These are phyloP conservation scores for Gryllus bimaculatus DNA, from an alignment of 1,140 invertebrate species.

Conservation along the genomic window DNA sequence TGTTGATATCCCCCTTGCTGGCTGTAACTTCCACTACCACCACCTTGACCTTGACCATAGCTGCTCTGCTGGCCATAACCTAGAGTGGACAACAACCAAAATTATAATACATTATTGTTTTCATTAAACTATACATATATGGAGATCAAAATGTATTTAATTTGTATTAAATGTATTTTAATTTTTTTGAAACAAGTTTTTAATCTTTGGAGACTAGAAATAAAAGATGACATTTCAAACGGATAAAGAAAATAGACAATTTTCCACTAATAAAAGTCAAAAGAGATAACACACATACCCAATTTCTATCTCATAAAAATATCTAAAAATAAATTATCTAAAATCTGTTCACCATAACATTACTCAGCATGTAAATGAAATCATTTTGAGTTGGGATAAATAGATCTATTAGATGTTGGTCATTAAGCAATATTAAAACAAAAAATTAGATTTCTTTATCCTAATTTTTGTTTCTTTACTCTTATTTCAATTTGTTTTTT, in stretches of 20 bases:
- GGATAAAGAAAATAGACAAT: neutral
- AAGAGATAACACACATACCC: neutral
- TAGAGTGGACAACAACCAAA: neutral
- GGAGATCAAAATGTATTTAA: neutral
- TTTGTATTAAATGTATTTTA: neutral
- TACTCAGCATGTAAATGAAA: too few species aligned
- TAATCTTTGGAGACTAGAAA: neutral
- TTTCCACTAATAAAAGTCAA: neutral
- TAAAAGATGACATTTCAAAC: neutral
- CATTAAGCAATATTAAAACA: too few species aligned
- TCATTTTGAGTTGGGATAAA: too few species aligned
- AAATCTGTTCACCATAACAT: too few species aligned
- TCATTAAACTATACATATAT: neutral
- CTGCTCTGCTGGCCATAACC: conserved; percentile 14
- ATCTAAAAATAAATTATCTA: too few species aligned
- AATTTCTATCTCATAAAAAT: neutral
- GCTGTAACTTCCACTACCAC: neutral
- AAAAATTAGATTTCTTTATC: too few species aligned
- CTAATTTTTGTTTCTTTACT: too few species aligned
- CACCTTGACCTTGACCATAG: conserved; percentile 14
- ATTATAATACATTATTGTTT: neutral
- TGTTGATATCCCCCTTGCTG: conserved; percentile 15
- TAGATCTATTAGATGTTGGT: too few species aligned
- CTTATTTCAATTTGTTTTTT: too few species aligned
- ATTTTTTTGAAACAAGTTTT: neutral